Conservation (phyloP, 2,797 vertebrate species). For the Oreochromis grahami region DNA sequence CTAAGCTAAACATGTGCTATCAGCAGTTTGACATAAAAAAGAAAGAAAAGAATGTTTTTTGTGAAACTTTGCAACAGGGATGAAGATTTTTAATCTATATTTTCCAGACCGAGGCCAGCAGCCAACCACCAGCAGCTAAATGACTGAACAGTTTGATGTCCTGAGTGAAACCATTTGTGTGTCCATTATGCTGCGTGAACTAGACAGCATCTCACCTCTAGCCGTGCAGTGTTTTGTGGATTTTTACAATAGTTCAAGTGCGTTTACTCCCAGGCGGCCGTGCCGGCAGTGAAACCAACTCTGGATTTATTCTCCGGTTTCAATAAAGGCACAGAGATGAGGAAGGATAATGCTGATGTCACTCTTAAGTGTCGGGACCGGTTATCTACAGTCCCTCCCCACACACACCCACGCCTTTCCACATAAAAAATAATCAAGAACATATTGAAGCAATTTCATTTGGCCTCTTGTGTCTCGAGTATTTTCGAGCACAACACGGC, state of each 20-base stretch:
- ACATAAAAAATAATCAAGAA: constrained; percentile 22
- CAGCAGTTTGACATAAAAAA: not conserved
- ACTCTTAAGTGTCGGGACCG: constrained; percentile 9
- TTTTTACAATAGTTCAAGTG: constrained; percentile 44
- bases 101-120: not conserved
- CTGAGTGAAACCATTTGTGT: constrained; percentile 27
- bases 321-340: constrained; percentile 17
- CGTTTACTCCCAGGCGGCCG: constrained; percentile 4
- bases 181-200: constrained; percentile 36
- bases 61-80: not conserved
- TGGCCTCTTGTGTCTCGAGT: not conserved
- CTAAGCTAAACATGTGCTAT: not conserved
- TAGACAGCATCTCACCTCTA: constrained; percentile 36
- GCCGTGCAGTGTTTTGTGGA: constrained; percentile 38
- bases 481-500: not conserved
- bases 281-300: not conserved
- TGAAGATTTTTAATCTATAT: not conserved
- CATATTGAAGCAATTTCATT: constrained; percentile 22
- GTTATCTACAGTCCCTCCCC: not conserved
- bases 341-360: constrained; percentile 26
- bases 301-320: constrained; percentile 1
- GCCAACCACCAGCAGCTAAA: not conserved
- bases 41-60: not conserved
- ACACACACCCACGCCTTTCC: not conserved
- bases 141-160: constrained; percentile 41